Base-by-base conservation (phyloP, 2,888 invertebrate species). In the Caenorhabditis sulstoni region DNA sequence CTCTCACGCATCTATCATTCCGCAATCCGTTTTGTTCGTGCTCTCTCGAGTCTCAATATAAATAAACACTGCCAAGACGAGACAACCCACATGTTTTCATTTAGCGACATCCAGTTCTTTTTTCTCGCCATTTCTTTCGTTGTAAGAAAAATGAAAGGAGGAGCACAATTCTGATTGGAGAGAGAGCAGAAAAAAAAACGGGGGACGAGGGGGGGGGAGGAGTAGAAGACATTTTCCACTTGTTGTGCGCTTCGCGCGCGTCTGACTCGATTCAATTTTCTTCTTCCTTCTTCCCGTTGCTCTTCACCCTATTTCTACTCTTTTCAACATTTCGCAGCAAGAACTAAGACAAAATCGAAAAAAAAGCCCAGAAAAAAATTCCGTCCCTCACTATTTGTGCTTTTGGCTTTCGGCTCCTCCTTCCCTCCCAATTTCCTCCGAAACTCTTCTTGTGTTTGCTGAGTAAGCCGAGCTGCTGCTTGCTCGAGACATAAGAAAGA, bases 401-500 rank as follows among this genome's bases (percentile, higher is more conserved):
- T 68, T 76, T 58, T 64, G 22, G 3, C 29, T 29, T 29, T 29
- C 29, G 29, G 29, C 29, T 29, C 29, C 29, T 29, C 29, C 29
- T 29, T 7, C 55, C 41, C 57, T 53, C 49, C 50, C 50, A 35
- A 12, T 49, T 55, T 50, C 29, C 50, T 12, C 35, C 23, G 18
- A 5, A 9, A 14, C 11, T 16, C 12, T 12, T 37, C 58, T 53
- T 67, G 44, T 79, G 55, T 79, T 74, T 79, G 75, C 70, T 65
- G 62, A 79, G 79, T 70, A 79, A 79, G 75, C 66, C 70, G 79
- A 79, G 70, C 67, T 65, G 70, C 59, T 71, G 66, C 67, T 71
- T 29, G 29, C 29, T 29, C 29, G 29, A 75, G 61, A 67, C 74
- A 74, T 55, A 61, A 41, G 49, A 45, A 67, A 67, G 61, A 9